Evolutionary conservation across 2,113 vertebrate genomes (phyloP).

Genomic region (Nyctereutes procyonoides): DNA sequence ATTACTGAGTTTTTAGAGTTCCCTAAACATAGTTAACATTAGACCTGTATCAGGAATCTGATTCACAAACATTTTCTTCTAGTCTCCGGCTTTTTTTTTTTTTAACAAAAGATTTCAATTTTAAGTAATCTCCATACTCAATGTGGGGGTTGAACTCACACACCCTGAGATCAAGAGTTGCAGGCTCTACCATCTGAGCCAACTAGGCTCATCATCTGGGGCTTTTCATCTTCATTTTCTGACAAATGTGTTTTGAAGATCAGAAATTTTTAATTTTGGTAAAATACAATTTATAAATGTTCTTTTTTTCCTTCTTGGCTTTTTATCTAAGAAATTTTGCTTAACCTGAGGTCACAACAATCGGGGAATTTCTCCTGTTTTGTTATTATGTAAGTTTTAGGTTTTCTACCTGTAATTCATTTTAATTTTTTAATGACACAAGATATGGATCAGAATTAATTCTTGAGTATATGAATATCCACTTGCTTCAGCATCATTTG

Average conservation of each 20-base stretch:
- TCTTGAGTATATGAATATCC: neutral
- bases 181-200: neutral
- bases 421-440: neutral
- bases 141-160: neutral
- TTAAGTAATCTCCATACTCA: neutral
- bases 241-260: neutral
- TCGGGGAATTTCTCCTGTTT: neutral
- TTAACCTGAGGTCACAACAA: neutral
- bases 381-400: neutral
- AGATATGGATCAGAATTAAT: neutral
- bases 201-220: neutral
- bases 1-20: neutral
- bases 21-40: neutral
- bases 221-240: neutral
- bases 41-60: neutral
- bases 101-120: neutral
- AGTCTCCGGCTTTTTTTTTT: neutral
- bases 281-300: neutral
- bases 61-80: neutral
- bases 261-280: neutral
- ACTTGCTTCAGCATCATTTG: neutral
- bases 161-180: neutral
- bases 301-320: neutral
- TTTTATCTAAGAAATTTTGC: neutral
- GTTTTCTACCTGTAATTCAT: neutral